These are phyloP conservation scores for Onychostoma macrolepis DNA, from an alignment of 2,113 vertebrate genomes.

Conservation along the genomic window DNA sequence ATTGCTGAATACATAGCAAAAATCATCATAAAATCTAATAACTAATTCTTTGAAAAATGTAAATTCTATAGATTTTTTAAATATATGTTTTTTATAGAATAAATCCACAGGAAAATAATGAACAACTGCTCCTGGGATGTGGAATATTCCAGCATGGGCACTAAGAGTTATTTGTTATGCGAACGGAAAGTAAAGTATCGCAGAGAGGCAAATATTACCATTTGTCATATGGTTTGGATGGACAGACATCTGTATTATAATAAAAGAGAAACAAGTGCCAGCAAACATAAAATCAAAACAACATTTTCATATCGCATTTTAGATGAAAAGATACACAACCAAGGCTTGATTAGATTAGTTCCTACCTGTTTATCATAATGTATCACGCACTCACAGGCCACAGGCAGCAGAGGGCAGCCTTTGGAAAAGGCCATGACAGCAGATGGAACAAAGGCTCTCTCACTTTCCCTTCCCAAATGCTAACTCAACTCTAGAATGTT, in stretches of 20 bases:
- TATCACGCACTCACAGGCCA: slow-evolving; percentile 50
- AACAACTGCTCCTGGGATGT: not conserved
- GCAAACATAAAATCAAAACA: not conserved
- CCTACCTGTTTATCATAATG: slow-evolving; percentile 12
- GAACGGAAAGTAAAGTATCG: slow-evolving; percentile 26
- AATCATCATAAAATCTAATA: not conserved
- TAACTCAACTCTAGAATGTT: not conserved
- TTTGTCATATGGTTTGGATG: not conserved
- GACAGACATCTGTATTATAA: not conserved
- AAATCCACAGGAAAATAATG: not conserved
- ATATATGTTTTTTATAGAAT: too few species aligned
- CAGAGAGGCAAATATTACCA: not conserved
- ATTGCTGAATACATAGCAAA: not conserved
- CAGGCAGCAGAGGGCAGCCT: slow-evolving; percentile 71
- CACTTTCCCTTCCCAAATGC: not conserved
- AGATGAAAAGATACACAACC: not conserved
- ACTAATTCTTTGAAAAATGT: too few species aligned
- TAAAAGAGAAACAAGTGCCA: not conserved
- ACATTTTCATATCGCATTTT: not conserved
- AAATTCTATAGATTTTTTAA: too few species aligned
- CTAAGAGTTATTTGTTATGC: slow-evolving; percentile 41
- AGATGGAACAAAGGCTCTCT: slow-evolving; percentile 17
- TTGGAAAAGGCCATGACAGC: slow-evolving; percentile 48
- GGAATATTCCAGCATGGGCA: not conserved
- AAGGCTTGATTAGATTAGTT: not conserved